A percentile compares a stretch with the other conserved stretches of the same genome.
These are phyloP conservation scores for Eucera pruinosa DNA, from an alignment of 2,888 invertebrate genomes.

Conservation along the genomic window DNA sequence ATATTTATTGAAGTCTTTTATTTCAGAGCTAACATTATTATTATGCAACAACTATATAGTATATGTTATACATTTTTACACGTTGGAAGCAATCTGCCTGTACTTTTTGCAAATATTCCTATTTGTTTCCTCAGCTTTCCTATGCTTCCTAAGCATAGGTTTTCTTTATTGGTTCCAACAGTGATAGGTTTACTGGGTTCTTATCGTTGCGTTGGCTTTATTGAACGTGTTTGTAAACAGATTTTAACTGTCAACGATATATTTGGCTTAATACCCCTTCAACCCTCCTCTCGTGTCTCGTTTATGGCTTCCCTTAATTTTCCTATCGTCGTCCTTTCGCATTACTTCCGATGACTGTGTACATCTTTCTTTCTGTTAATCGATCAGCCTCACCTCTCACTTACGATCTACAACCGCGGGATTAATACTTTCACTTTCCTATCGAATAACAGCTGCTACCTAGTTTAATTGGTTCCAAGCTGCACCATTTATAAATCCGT, in stretches of 20 bases:
- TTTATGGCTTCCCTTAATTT: slow-evolving; percentile 49
- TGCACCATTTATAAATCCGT: neutral
- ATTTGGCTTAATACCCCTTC: slow-evolving; percentile 51
- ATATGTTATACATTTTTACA: too few relatives aligned
- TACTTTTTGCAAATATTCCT: too few relatives aligned
- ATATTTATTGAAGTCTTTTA: too few relatives aligned
- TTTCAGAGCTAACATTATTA: too few relatives aligned
- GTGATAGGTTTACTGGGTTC: neutral
- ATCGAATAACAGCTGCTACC: neutral
- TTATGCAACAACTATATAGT: too few relatives aligned
- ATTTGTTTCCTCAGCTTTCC: too few relatives aligned
- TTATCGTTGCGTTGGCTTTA: slow-evolving; percentile 36
- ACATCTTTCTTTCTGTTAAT: slow-evolving; percentile 43
- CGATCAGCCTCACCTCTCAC: slow-evolving; percentile 27
- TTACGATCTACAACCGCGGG: too few relatives aligned
- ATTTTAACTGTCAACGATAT: slow-evolving; percentile 58
- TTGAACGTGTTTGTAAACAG: slow-evolving; percentile 60
- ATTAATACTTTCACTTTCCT: neutral
- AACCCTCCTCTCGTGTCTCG: slow-evolving; percentile 43
- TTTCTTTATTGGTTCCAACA: neutral
- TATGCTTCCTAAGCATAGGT: too few relatives aligned
- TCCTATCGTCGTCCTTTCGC: slow-evolving; percentile 36
- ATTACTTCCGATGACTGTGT: slow-evolving; percentile 63
- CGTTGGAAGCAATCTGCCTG: too few relatives aligned
- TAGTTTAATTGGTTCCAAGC: neutral